Base-by-base conservation (phyloP, 2,113 vertebrate genomes). In the Pelmatolapia mariae region DNA sequence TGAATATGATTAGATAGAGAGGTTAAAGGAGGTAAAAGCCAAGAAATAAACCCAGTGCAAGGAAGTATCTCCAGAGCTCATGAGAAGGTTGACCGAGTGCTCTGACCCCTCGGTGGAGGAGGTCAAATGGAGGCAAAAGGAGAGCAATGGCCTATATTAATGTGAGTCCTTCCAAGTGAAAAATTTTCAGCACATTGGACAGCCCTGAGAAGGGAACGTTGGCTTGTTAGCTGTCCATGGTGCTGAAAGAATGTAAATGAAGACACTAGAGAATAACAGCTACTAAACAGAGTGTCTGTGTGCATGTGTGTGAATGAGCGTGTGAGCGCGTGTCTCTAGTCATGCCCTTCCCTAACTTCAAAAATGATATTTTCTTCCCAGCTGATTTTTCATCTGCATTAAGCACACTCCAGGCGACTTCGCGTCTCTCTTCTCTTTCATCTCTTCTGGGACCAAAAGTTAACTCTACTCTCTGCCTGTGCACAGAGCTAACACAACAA, bases 171-270 rank as follows among this genome's bases (percentile, higher is more conserved):
- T 80, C 80, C 66, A 82, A 80, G 82, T 22, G 52, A 86, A 38
- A 68, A 5, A 6, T 57, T 76, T 89, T 87, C 87, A 93, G 82
- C 10, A 90, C 82, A 3, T 4, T 84, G 91, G 90, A 87, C 80
- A 92, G 86, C 31, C 16, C n/a, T 8, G 5, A 2, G 2, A 16
- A 7, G 26, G 15, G 10, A 7, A 31, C 7, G 76, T 40, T 7
- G 19, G 18, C 33, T 78, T 59, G 19, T 54, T 53, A 38, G 54
- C 82, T 91, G 86, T 84, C 91, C 87, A 38, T 87, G 85, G 91
- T 93, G 36, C 91, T 93, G 80, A 91, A 92, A 80, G 10, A 53
- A 26, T 6, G 6, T 4, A 38, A 31, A 85, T 22, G 3, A 57
- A 19, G 12, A 7, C 19, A 40, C 8, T 4, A 9, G 26, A 33